phyloP scores from a whole-genome alignment of 2,113 vertebrate genomes.

The Cheilinus undulatus region DNA sequence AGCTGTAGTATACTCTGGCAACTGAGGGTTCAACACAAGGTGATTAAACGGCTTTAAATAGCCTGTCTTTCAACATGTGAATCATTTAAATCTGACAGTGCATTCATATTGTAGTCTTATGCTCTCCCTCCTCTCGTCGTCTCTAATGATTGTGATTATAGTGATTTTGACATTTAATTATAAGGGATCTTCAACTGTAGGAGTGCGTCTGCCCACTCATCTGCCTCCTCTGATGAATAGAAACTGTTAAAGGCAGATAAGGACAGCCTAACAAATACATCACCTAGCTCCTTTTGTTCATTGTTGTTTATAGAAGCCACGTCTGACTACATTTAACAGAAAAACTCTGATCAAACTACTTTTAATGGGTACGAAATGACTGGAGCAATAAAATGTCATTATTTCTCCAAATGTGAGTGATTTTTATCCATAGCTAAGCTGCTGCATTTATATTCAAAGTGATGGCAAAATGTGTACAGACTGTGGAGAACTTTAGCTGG shows the following conservation, averaged over 20 bases:
- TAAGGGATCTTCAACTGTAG: slow-evolving; percentile 41
- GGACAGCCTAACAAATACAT: not conserved
- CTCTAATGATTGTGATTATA: slow-evolving; percentile 61
- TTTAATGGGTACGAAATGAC: too few species aligned
- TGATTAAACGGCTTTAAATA: too few species aligned
- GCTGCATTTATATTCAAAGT: not conserved
- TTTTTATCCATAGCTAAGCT: not conserved
- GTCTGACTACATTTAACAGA: not conserved
- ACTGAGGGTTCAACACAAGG: too few species aligned
- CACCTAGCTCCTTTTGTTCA: not conserved
- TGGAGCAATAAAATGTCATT: not conserved
- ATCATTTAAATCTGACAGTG: slow-evolving; percentile 34
- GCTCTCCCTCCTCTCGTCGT: slow-evolving; percentile 24
- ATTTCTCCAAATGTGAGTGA: not conserved
- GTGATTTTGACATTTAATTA: slow-evolving; percentile 68
- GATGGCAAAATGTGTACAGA: slow-evolving; percentile 1
- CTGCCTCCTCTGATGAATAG: slow-evolving; percentile 19
- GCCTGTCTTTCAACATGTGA: slow-evolving; percentile 3
- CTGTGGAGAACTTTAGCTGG: not conserved
- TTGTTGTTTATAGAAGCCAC: slow-evolving; percentile 1
- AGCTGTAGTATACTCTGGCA: too few species aligned
- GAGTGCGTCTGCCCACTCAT: slow-evolving; percentile 46
- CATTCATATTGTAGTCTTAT: slow-evolving; percentile 28
- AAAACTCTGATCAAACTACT: too few species aligned
- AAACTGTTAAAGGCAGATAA: slow-evolving; percentile 13